A percentile compares a stretch with the other conserved stretches of the same genome.
Evolutionary conservation across 2,797 vertebrate species (phyloP).

Genomic region (Microctenopoma stevenorrisi): DNA sequence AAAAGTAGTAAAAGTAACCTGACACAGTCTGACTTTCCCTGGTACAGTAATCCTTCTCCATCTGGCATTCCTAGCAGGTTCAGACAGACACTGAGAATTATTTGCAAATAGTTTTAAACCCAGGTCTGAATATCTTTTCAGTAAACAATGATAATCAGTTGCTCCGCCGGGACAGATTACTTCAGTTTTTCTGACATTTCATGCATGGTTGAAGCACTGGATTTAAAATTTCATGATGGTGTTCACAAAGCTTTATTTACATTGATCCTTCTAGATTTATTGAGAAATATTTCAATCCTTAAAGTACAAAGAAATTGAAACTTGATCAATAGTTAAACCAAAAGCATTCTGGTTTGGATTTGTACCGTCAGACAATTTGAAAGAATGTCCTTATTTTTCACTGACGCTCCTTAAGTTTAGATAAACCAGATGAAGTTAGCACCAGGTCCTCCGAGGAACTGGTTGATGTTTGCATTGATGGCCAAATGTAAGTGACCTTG

Average conservation of each 20-base stretch:
- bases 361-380: not conserved
- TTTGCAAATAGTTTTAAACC: conserved; percentile 56
- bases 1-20: conserved; percentile 52
- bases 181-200: conserved; percentile 13
- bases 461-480: conserved; percentile 12
- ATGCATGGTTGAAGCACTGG: conserved; percentile 13
- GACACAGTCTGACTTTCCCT: conserved; percentile 47
- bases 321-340: conserved; percentile 13
- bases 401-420: conserved; percentile 13
- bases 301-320: conserved; percentile 26
- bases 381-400: not conserved
- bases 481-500: conserved; percentile 39
- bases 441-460: conserved; percentile 11
- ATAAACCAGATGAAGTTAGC: conserved; percentile 22
- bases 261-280: conserved; percentile 29
- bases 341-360: conserved; percentile 25
- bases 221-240: conserved; percentile 25
- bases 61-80: conserved; percentile 57
- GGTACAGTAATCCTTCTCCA: conserved; percentile 52
- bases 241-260: conserved; percentile 36
- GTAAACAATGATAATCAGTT: conserved; percentile 50
- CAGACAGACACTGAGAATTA: conserved; percentile 55
- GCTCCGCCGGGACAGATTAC: conserved; percentile 33
- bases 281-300: conserved; percentile 26
- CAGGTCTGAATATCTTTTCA: conserved; percentile 54